Evolutionary conservation across 2,888 invertebrate species (phyloP).

Genomic region (Eupeodes latifasciatus): DNA sequence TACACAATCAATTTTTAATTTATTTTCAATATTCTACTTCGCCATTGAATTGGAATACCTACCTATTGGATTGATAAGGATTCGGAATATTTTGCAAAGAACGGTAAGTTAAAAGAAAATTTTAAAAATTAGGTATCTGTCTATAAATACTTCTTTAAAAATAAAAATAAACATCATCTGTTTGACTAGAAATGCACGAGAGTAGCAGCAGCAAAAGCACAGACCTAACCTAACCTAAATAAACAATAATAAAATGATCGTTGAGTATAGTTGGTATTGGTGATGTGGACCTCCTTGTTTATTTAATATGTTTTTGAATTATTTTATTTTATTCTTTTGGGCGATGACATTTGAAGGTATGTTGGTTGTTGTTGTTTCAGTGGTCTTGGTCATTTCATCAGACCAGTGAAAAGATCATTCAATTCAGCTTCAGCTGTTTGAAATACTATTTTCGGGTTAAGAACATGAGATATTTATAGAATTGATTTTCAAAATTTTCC

Average conservation of each 20-base stretch:
- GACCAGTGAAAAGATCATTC: neutral
- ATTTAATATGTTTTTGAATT: conserved; percentile 16
- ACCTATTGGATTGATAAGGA: conserved; percentile 2
- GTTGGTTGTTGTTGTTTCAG: neutral
- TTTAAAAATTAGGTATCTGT: neutral
- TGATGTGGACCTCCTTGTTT: neutral
- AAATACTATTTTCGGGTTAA: conserved; percentile 38
- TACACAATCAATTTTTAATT: conserved; percentile 23
- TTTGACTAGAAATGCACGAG: too few relatives aligned
- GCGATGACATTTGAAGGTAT: conserved; percentile 19
- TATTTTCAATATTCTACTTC: conserved; percentile 28
- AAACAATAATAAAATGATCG: conserved; percentile 5
- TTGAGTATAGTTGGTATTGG: neutral
- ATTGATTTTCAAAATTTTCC: conserved; percentile 54
- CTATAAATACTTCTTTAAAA: too few relatives aligned
- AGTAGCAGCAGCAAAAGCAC: too few relatives aligned
- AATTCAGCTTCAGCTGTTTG: neutral
- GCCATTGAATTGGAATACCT: conserved; percentile 1
- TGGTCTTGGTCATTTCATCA: neutral
- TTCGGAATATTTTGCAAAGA: neutral
- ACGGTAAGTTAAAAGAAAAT: conserved; percentile 45
- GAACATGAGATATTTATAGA: conserved; percentile 37
- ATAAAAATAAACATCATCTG: too few relatives aligned
- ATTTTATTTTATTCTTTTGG: neutral
- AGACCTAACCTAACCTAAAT: too few relatives aligned